A percentile compares a stretch with the other conserved stretches of the same genome.
Conservation (phyloP, 2,888 invertebrate genomes). For the Ectemnius cavifrons region DNA sequence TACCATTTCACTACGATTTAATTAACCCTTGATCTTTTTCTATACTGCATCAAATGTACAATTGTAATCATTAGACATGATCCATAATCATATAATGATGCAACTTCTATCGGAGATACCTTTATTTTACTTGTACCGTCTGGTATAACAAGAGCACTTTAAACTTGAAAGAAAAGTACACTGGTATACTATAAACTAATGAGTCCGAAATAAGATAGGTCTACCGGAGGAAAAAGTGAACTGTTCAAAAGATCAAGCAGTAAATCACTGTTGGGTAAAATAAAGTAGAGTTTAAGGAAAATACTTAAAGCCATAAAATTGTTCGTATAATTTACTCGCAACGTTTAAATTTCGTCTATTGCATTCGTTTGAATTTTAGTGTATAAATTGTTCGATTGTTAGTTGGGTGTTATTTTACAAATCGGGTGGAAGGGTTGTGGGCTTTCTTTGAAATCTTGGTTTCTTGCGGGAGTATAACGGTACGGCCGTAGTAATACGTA, state of each 20-base stretch:
- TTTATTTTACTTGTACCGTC: conserved; percentile 56
- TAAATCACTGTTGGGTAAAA: conserved; percentile 48
- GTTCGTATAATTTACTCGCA: conserved; percentile 30
- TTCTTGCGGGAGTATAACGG: too few species aligned
- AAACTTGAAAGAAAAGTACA: conserved; percentile 54
- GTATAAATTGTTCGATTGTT: too few species aligned
- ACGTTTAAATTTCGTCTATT: too few species aligned
- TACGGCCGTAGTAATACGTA: too few species aligned
- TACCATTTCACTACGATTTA: conserved; percentile 72
- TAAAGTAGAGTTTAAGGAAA: conserved; percentile 52
- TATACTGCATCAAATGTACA: conserved; percentile 72
- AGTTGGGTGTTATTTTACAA: too few species aligned
- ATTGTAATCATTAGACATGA: conserved; percentile 69
- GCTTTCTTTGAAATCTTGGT: too few species aligned
- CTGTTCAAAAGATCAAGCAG: conserved; percentile 38
- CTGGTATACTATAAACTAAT: conserved; percentile 51
- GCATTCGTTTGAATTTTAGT: too few species aligned
- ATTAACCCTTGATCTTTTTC: conserved; percentile 72
- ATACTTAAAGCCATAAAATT: conserved; percentile 40
- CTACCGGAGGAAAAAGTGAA: conserved; percentile 33
- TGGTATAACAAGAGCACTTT: conserved; percentile 51
- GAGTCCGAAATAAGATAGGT: conserved; percentile 48
- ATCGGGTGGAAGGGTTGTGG: too few species aligned
- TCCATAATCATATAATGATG: conserved; percentile 65
- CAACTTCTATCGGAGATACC: conserved; percentile 62